Conservation (phyloP, 2,888 invertebrate genomes). For the Lepas anatifera region DNA sequence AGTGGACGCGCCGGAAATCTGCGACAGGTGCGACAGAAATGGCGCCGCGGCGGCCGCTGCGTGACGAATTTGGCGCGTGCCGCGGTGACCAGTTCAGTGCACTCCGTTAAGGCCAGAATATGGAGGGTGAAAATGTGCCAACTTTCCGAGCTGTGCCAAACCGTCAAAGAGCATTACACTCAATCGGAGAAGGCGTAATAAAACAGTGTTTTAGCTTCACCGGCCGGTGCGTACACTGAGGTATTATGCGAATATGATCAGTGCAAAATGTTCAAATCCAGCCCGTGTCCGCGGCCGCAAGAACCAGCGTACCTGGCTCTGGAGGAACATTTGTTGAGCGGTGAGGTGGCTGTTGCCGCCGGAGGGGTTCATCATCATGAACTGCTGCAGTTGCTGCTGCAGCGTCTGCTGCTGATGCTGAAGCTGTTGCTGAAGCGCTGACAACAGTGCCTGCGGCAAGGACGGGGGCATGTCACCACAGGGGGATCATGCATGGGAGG, state of each 20-base stretch:
- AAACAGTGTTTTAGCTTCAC: no score
- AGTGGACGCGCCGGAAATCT: background rate
- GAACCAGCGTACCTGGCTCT: slow-evolving; percentile 64
- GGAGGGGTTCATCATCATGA: slow-evolving; percentile 49
- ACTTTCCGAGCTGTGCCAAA: no score
- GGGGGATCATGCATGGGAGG: no score
- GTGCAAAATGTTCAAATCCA: no score
- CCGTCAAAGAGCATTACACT: no score
- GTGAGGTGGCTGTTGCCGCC: slow-evolving; percentile 40
- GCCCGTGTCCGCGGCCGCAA: no score
- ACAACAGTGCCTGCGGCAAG: slow-evolving; percentile 20
- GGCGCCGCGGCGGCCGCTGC: background rate
- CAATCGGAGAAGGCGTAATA: no score
- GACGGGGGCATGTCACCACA: background rate
- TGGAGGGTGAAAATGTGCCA: no score
- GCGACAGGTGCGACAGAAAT: slow-evolving; percentile 2
- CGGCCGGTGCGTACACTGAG: no score
- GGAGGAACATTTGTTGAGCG: slow-evolving; percentile 58
- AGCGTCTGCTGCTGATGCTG: slow-evolving; percentile 50
- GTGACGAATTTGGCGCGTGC: background rate
- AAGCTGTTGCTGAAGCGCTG: slow-evolving; percentile 45
- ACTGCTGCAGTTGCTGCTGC: slow-evolving; percentile 50
- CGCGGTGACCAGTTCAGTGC: no score
- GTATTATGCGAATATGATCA: no score
- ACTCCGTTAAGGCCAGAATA: no score